Percentiles rank a stretch among this genome's conserved stretches.
Evolutionary conservation across 2,888 invertebrate species (phyloP).

Genomic region (Drymonia ruficornis): DNA sequence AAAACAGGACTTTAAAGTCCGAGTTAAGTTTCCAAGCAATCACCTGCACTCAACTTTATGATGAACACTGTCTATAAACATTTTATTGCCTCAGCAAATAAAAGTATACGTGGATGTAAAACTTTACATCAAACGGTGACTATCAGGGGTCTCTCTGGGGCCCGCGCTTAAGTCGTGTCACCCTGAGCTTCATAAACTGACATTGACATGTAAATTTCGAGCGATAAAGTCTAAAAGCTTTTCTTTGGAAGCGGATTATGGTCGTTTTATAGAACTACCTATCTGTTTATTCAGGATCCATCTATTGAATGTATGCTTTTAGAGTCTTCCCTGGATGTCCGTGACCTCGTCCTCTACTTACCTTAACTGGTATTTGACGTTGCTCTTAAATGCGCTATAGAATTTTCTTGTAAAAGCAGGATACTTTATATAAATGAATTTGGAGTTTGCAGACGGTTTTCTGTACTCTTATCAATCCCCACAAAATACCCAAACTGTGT

Average conservation of each 20-base stretch:
- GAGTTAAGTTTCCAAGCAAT: constrained; percentile 5
- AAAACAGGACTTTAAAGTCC: background rate
- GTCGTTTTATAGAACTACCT: constrained; percentile 29
- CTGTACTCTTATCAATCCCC: too few relatives aligned
- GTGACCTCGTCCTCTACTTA: background rate
- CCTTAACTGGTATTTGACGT: background rate
- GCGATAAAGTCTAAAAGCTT: constrained; percentile 45
- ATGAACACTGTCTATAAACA: constrained; percentile 9
- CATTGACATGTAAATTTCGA: constrained; percentile 45
- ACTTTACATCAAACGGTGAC: constrained; percentile 17
- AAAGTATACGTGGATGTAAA: constrained; percentile 21
- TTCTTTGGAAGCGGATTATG: constrained; percentile 44
- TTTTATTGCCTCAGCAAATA: constrained; percentile 11
- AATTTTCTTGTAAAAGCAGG: too few relatives aligned
- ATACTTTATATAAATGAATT: too few relatives aligned
- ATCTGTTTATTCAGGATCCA: constrained; percentile 38
- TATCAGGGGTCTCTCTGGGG: constrained; percentile 6
- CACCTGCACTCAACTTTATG: constrained; percentile 11
- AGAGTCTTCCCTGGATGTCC: background rate
- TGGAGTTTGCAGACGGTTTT: too few relatives aligned
- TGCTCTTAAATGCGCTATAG: too few relatives aligned
- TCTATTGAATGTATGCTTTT: constrained; percentile 17
- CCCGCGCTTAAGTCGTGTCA: constrained; percentile 7
- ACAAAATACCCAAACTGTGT: too few relatives aligned
- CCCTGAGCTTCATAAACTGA: constrained; percentile 31